Evolutionary conservation across 2,113 vertebrate species (phyloP).

Genomic region (Crypturellus undulatus): DNA sequence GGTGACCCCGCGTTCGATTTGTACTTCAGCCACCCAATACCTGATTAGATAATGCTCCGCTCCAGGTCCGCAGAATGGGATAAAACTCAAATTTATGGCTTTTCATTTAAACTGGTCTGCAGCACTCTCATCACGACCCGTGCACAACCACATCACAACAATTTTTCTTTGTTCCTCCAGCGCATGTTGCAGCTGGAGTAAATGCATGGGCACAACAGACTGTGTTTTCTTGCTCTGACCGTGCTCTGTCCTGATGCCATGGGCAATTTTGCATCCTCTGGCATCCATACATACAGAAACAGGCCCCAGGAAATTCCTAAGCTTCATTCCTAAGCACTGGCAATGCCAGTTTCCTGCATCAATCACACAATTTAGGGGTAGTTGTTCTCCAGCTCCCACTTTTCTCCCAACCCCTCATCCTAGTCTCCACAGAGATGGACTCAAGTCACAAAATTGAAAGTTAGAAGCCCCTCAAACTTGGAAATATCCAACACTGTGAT

Average conservation of each 20-base stretch:
- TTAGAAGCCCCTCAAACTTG: not conserved
- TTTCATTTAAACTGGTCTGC: slow-evolving; percentile 83
- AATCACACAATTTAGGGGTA: not conserved
- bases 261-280: not conserved
- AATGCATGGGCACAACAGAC: slow-evolving; percentile 16
- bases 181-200: slow-evolving; percentile 12
- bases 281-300: not conserved
- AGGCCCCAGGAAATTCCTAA: not conserved
- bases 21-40: slow-evolving; percentile 83
- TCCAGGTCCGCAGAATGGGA: slow-evolving; percentile 79
- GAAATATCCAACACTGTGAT: not conserved
- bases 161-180: slow-evolving; percentile 43
- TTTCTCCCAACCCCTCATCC: not conserved
- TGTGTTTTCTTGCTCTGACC: not conserved
- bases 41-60: slow-evolving; percentile 85
- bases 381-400: not conserved
- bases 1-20: slow-evolving; percentile 85
- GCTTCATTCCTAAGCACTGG: not conserved
- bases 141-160: slow-evolving; percentile 54
- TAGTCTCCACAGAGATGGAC: not conserved
- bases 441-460: not conserved
- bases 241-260: rapidly evolving
- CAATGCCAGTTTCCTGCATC: not conserved
- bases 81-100: slow-evolving; percentile 87
- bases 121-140: slow-evolving; percentile 64